A percentile compares a stretch with the other conserved stretches of the same genome.
phyloP scores from a whole-genome alignment of 2,113 vertebrate species.

The Lutjanus erythropterus region DNA sequence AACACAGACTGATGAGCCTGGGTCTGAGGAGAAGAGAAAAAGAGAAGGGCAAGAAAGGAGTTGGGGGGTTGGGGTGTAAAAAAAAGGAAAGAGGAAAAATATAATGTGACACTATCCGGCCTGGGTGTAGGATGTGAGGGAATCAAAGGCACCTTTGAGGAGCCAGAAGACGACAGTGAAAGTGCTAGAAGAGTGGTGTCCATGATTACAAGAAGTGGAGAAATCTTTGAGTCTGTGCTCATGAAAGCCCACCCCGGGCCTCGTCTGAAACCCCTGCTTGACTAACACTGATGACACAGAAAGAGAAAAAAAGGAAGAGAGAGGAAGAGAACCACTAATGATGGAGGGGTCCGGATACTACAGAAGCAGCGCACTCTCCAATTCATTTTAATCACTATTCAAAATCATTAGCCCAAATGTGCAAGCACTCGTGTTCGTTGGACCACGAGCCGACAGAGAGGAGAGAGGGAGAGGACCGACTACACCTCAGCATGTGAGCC shows the following conservation, averaged over 20 bases:
- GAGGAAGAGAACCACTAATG: constrained; percentile 76
- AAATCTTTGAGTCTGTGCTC: constrained; percentile 82
- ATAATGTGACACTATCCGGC: constrained; percentile 73
- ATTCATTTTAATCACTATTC: constrained; percentile 84
- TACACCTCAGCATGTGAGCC: constrained; percentile 74
- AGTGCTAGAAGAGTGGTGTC: constrained; percentile 79
- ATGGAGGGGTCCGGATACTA: constrained; percentile 78
- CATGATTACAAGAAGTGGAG: constrained; percentile 87
- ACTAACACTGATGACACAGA: constrained; percentile 74
- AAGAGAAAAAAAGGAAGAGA: constrained; percentile 57
- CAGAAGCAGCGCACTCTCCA: constrained; percentile 73
- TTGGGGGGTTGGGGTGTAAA: constrained; percentile 1
- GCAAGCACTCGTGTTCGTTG: constrained; percentile 62
- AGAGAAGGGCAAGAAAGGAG: constrained; percentile 35
- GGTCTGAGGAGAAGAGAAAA: constrained; percentile 35
- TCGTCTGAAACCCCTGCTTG: constrained; percentile 74
- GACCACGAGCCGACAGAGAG: constrained; percentile 61
- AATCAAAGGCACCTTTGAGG: constrained; percentile 86
- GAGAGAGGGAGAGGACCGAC: constrained; percentile 67
- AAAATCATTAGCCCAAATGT: constrained; percentile 81
- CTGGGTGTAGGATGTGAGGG: constrained; percentile 71
- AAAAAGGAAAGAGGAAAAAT: constrained; percentile 57
- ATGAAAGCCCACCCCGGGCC: constrained; percentile 82
- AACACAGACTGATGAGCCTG: constrained; percentile 61
- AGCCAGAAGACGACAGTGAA: constrained; percentile 78